Percentiles rank a stretch among this genome's conserved stretches.
phyloP scores from a whole-genome alignment of 2,888 invertebrate genomes.

The Auanema freiburgensis region DNA sequence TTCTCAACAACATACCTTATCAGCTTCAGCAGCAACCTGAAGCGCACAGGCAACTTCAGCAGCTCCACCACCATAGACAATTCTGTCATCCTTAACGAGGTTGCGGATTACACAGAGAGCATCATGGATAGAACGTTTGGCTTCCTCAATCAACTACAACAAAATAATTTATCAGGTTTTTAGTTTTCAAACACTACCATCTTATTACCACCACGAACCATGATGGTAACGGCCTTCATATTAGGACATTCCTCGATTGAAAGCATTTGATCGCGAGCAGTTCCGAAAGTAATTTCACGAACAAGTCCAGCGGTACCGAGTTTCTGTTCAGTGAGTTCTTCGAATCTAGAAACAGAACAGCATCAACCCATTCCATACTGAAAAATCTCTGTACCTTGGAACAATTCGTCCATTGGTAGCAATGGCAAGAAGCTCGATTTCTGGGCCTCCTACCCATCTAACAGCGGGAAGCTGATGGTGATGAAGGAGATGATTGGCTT shows the following conservation, averaged over 20 bases:
- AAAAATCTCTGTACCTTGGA: conserved; percentile 73
- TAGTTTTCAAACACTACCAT: conserved; percentile 74
- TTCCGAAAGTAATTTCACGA: conserved; percentile 89
- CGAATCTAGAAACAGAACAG: conserved; percentile 81
- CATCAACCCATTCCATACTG: no score
- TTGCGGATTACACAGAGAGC: conserved; percentile 78
- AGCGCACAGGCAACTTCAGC: conserved; percentile 92
- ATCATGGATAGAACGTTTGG: conserved; percentile 77
- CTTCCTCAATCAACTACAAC: conserved; percentile 75
- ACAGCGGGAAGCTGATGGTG: conserved; percentile 91
- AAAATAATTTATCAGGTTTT: background rate
- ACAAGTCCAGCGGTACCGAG: conserved; percentile 90
- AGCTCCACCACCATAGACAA: conserved; percentile 97
- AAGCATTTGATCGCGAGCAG: conserved; percentile 89
- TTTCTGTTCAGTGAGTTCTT: conserved; percentile 88
- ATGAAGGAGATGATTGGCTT: conserved; percentile 93
- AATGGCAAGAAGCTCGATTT: conserved; percentile 97
- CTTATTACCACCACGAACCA: conserved; percentile 85
- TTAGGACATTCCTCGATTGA: conserved; percentile 97
- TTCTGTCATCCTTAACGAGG: conserved; percentile 74
- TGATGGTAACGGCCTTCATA: conserved; percentile 92
- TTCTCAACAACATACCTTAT: conserved; percentile 65
- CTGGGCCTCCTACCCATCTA: conserved; percentile 97
- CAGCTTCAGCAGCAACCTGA: conserved; percentile 85
- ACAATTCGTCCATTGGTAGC: conserved; percentile 98